These are phyloP conservation scores for Cettia cetti DNA, from an alignment of 2,113 vertebrate species.

Conservation along the genomic window DNA sequence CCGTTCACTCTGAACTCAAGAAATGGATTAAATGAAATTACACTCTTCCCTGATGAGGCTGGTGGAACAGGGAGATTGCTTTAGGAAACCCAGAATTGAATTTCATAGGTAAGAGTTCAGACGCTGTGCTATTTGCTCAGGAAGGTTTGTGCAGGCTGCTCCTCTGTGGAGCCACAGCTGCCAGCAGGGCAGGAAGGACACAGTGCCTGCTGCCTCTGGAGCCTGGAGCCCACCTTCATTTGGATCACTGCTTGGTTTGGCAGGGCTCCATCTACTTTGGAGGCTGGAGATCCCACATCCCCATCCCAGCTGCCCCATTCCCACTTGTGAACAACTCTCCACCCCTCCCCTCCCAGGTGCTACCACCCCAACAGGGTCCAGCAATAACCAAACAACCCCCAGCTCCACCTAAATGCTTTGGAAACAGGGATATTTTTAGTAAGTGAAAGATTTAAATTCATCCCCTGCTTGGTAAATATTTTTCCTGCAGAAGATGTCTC, in stretches of 20 bases:
- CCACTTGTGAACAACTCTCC: rapidly evolving
- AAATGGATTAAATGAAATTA: conserved; percentile 48
- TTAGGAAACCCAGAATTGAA: conserved; percentile 46
- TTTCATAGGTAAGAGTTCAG: conserved; percentile 8
- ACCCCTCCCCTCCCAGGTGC: neutral
- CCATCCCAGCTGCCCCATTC: neutral
- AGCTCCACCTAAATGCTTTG: neutral
- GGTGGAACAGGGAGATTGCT: conserved; percentile 30
- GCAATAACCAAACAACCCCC: neutral
- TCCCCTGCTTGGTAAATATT: neutral
- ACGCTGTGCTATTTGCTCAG: neutral
- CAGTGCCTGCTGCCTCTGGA: neutral
- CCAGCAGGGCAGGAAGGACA: neutral
- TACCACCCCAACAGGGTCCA: neutral
- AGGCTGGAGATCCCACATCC: neutral
- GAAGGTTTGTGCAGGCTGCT: neutral
- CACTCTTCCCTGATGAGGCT: conserved; percentile 30
- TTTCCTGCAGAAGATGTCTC: neutral
- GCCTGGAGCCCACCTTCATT: neutral
- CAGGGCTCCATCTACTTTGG: neutral
- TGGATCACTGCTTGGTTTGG: rapidly evolving
- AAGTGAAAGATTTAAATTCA: neutral
- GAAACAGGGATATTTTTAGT: neutral
- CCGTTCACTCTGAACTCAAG: neutral
- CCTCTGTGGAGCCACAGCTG: neutral